Evolutionary conservation across 2,113 vertebrate species (phyloP), one percentile per base, ranked within the genome.

Genomic region (Phrynosoma platyrhinos): DNA sequence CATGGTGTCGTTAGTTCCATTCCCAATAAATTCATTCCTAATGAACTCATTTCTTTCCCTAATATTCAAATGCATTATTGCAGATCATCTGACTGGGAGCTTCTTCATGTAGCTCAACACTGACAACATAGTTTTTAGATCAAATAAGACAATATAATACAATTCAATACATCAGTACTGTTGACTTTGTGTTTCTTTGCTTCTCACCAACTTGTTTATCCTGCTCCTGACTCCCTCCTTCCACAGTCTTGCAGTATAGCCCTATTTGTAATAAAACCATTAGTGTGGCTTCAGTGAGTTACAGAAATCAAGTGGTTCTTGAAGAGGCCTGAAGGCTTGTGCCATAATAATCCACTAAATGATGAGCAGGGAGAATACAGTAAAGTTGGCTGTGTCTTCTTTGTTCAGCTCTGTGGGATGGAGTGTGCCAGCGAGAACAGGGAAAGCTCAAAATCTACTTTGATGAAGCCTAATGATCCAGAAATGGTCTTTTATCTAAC

Each of bases 81-180:
- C 0, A 4, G 84, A 40, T 47, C 32, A 36, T 89, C 53, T 83
- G 64, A 92, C 69, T 87, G 85, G 47, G 82, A 89, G 90, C 89
- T 76, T 82, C 87, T 82, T 90, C 86, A 90, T 18, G 40, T 55
- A 88, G 89, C 87, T 78, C 18, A 74, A 9, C 58, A 82, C 30
- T 87, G 79, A 89, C 52, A 92, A 90, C 93, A 90, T 52, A 89
- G 75, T 96, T 95, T 90, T 91, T 23, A 94, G 93, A 92, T 92
- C 83, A 92, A 76, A 69, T 52, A 62, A 32, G n/a, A 47, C 0
- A 66, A 6, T 47, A 47, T 47, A 47, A 47, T 47, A 47, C 47
- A 47, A 47, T 5, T 47, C 47, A 47, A 47, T 92, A 85, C 36
- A 76, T 62, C 83, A 62, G 76, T 71, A 79, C n/a, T 16, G 82